Conservation (phyloP, 2,797 vertebrate genomes). For the Chiloscyllium punctatum region DNA sequence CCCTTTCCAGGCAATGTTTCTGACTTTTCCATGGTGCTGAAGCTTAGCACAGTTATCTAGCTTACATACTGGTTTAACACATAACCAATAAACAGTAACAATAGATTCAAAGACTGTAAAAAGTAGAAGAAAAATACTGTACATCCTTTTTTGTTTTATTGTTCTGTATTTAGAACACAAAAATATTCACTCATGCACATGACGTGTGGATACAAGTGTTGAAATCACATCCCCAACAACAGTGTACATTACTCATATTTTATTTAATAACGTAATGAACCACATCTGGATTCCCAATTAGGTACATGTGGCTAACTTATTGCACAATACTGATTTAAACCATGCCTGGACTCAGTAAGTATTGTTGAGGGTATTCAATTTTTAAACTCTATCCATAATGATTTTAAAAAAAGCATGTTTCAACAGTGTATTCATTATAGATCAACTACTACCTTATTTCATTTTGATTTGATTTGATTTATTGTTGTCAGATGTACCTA, state of each 20-base stretch:
- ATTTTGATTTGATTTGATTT: too few species aligned
- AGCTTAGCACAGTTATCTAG: not conserved
- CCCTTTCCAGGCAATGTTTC: conserved; percentile 4
- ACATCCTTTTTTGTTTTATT: not conserved
- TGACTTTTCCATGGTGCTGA: not conserved
- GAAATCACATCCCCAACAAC: not conserved
- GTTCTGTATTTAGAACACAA: not conserved
- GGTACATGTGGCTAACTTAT: not conserved
- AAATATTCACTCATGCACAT: not conserved
- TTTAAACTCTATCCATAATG: too few species aligned
- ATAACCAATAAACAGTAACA: not conserved
- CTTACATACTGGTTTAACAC: not conserved
- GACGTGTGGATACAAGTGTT: not conserved
- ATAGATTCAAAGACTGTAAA: not conserved
- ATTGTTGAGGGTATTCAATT: too few species aligned
- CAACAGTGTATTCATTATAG: too few species aligned
- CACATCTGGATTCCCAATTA: not conserved
- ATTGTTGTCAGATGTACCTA: too few species aligned
- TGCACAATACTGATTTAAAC: not conserved
- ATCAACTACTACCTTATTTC: too few species aligned
- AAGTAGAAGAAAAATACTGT: not conserved
- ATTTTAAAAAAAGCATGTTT: too few species aligned
- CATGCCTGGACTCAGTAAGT: not conserved
- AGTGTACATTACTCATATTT: not conserved
- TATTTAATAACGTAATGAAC: not conserved